Evolutionary conservation across 2,113 vertebrate species (phyloP).

Genomic region (Clinocottus analis): DNA sequence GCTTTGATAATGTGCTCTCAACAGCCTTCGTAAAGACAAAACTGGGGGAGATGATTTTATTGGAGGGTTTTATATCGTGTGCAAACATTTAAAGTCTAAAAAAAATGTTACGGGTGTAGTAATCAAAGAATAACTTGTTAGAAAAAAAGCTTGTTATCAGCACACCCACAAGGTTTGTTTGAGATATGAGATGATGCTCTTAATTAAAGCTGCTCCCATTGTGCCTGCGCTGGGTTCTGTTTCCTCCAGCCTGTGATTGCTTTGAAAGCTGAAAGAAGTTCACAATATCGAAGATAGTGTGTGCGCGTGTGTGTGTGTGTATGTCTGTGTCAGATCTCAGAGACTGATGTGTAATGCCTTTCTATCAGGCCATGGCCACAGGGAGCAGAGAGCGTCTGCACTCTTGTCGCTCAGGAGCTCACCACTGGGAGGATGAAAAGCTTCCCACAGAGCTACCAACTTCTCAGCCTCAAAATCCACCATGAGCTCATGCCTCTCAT

Average conservation of each 20-base stretch:
- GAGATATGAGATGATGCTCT: conserved; percentile 72
- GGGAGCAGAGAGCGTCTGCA: conserved; percentile 92
- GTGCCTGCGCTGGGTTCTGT: conserved; percentile 65
- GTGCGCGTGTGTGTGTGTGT: not conserved
- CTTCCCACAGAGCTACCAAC: conserved; percentile 94
- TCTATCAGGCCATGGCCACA: conserved; percentile 86
- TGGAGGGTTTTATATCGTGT: conserved; percentile 47
- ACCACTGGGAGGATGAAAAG: conserved; percentile 99
- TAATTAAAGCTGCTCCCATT: conserved; percentile 80
- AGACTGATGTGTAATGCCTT: conserved; percentile 84
- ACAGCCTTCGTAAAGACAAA: conserved; percentile 30
- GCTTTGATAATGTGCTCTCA: conserved; percentile 49
- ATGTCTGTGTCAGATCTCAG: conserved; percentile 40
- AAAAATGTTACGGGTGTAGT: conserved; percentile 50
- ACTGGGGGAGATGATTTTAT: conserved; percentile 8
- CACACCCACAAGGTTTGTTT: conserved; percentile 70
- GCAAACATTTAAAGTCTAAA: conserved; percentile 51
- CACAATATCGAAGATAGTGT: conserved; percentile 65
- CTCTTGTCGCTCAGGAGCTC: conserved; percentile 92
- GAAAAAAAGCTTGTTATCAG: conserved; percentile 66
- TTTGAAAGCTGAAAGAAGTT: conserved; percentile 75
- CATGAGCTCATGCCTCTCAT: conserved; percentile 97
- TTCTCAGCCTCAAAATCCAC: conserved; percentile 92
- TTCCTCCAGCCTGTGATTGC: conserved; percentile 60
- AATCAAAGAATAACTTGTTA: conserved; percentile 68